Conservation (phyloP, 2,888 invertebrate species). For the Pandemis heparana region DNA sequence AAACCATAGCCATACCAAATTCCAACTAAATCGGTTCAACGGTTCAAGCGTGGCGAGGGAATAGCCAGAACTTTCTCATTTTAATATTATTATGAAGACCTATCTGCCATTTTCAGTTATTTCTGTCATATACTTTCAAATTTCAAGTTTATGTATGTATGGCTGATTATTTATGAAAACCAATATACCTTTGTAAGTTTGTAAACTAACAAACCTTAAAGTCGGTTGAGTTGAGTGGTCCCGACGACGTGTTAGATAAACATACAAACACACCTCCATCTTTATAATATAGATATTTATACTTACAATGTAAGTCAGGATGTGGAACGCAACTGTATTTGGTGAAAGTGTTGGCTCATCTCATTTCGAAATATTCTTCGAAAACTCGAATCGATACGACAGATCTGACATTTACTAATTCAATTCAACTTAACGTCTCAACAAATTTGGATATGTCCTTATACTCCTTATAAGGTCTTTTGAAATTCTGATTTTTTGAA, state of each 20-base stretch:
- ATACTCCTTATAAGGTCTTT: no score
- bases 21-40: no score
- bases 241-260: not conserved
- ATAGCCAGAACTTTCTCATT: no score
- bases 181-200: no score
- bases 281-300: not conserved
- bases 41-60: no score
- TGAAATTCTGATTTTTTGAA: no score
- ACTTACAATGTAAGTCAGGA: not conserved
- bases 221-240: not conserved
- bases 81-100: no score
- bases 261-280: not conserved
- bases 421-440: not conserved
- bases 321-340: constrained; percentile 7
- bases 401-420: constrained; percentile 1
- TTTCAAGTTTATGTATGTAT: no score
- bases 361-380: constrained; percentile 22
- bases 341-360: constrained; percentile 30
- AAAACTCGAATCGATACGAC: constrained; percentile 5
- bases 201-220: not conserved
- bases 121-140: no score
- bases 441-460: not conserved
- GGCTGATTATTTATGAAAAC: no score
- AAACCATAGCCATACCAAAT: no score
- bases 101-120: no score